Conservation (phyloP, 2,113 vertebrate species). For the Microcebus murinus region DNA sequence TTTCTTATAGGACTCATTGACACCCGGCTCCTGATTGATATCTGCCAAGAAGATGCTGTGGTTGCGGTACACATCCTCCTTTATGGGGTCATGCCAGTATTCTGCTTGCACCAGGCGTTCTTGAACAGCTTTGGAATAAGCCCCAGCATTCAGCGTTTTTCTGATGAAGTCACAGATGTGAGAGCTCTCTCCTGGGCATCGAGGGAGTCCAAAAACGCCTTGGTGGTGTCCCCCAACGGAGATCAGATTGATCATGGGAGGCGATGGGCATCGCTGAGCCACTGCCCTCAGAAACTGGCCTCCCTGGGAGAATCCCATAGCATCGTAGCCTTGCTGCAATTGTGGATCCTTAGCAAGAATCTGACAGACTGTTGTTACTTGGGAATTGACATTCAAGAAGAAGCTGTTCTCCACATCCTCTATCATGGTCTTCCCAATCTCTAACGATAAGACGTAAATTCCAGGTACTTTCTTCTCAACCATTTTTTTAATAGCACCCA, state of each 20-base stretch:
- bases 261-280: too few relatives aligned
- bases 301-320: slow-evolving; percentile 98
- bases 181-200: slow-evolving; percentile 94
- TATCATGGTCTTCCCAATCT: slow-evolving; percentile 89
- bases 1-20: slow-evolving; percentile 95
- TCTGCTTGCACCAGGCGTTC: slow-evolving; percentile 78
- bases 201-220: slow-evolving; percentile 97
- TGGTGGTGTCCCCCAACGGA: too few relatives aligned
- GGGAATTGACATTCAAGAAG: slow-evolving; percentile 94
- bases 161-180: slow-evolving; percentile 94
- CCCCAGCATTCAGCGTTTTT: slow-evolving; percentile 90
- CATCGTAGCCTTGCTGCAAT: slow-evolving; percentile 94
- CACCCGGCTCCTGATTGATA: slow-evolving; percentile 77
- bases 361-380: slow-evolving; percentile 91
- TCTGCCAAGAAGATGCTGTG: too few relatives aligned
- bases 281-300: slow-evolving; percentile 91
- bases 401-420: slow-evolving; percentile 96
- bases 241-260: too few relatives aligned
- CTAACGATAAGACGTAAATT: slow-evolving; percentile 93
- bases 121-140: slow-evolving; percentile 90
- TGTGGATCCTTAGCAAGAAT: slow-evolving; percentile 88
- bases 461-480: slow-evolving; percentile 92
- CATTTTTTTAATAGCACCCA: too few relatives aligned
- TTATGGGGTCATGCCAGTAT: too few relatives aligned
- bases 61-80: too few relatives aligned